Evolutionary conservation across 2,797 vertebrate species (phyloP).

Genomic region (Arremon brunneinucha): DNA sequence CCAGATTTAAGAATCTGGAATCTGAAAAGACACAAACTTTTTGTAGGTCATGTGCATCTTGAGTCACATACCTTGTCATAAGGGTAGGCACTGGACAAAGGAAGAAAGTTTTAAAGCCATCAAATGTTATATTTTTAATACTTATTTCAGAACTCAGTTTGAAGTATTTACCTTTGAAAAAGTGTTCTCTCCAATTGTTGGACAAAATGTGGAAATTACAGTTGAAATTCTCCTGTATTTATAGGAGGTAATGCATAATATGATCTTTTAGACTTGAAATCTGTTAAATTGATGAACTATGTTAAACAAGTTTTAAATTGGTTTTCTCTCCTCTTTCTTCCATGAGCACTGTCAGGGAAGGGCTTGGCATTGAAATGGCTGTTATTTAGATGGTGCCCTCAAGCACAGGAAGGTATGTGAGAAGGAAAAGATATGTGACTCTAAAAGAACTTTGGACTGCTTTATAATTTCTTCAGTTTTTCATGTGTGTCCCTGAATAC

Average conservation of each 20-base stretch:
- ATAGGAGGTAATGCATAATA: neutral
- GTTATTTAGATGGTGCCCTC: conserved; percentile 86
- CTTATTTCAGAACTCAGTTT: neutral
- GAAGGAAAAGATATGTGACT: conserved; percentile 44
- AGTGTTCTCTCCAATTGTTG: neutral
- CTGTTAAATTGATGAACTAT: neutral
- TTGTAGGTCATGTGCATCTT: neutral
- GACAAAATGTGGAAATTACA: neutral
- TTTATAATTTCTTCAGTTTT: conserved; percentile 61
- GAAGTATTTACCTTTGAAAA: neutral
- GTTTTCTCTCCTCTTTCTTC: conserved; percentile 1
- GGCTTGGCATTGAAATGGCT: conserved; percentile 85
- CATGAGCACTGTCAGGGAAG: conserved; percentile 86
- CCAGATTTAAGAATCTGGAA: neutral
- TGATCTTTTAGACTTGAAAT: neutral
- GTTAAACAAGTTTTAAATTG: neutral
- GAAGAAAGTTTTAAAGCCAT: neutral
- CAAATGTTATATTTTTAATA: neutral
- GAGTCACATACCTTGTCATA: neutral
- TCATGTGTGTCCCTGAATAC: conserved; percentile 42
- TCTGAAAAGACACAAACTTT: neutral
- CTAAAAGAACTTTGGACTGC: conserved; percentile 29
- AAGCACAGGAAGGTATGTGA: conserved; percentile 90
- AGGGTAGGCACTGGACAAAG: neutral
- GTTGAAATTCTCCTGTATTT: neutral